A percentile compares a stretch with the other conserved stretches of the same genome.
These are phyloP conservation scores for Zelostemma sp. DNA, from an alignment of 1,140 invertebrate species.

Conservation along the genomic window DNA sequence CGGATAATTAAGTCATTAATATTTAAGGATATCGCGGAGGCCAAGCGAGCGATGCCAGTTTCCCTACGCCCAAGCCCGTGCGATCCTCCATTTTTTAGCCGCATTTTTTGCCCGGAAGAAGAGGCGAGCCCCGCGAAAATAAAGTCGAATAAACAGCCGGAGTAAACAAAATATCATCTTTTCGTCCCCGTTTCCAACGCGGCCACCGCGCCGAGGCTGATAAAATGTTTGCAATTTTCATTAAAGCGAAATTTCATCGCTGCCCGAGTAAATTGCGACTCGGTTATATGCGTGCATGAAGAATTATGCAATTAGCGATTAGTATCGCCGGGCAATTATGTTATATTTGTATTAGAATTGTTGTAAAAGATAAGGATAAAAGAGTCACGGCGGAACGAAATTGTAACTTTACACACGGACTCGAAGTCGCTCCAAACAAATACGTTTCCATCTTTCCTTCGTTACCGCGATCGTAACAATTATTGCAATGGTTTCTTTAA, in stretches of 20 bases:
- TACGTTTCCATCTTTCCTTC: too few relatives aligned
- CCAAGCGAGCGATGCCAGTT: conserved; percentile 51
- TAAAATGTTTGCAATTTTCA: conserved; percentile 41
- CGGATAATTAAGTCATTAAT: conserved; percentile 67
- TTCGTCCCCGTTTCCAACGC: conserved; percentile 23
- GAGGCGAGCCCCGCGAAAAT: conserved; percentile 11
- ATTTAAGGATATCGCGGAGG: conserved; percentile 60
- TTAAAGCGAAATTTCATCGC: conserved; percentile 44
- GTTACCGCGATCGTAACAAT: too few relatives aligned
- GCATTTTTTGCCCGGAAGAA: conserved; percentile 41
- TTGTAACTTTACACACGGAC: conserved; percentile 12
- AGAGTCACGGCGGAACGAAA: conserved; percentile 26
- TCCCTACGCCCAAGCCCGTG: conserved; percentile 45
- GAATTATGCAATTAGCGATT: conserved; percentile 46
- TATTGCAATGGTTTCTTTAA: too few relatives aligned
- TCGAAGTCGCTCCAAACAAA: too few relatives aligned
- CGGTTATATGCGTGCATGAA: conserved; percentile 45
- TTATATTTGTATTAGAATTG: conserved; percentile 43
- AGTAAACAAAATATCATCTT: conserved; percentile 29
- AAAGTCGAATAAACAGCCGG: conserved; percentile 24
- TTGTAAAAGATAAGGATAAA: conserved; percentile 42
- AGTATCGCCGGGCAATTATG: conserved; percentile 45
- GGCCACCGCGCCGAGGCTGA: too few relatives aligned
- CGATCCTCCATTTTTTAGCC: conserved; percentile 51
- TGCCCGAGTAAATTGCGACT: conserved; percentile 40